phyloP scores from a whole-genome alignment of 2,797 vertebrate species.

The Lates japonicus region DNA sequence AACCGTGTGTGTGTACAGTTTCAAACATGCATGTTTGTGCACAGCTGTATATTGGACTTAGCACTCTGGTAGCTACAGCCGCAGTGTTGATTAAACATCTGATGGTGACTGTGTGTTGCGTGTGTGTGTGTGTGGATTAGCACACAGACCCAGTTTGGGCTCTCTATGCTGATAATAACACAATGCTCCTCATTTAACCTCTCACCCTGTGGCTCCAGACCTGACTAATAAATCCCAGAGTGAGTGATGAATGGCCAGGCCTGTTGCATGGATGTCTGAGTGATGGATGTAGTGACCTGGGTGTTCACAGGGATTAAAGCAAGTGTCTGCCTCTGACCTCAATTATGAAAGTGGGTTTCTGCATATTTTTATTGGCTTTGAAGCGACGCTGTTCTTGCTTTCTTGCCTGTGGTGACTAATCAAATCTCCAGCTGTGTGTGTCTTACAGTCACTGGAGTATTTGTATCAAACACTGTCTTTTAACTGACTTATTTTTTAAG shows the following conservation, averaged over 20 bases:
- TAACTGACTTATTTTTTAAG: conserved; percentile 20
- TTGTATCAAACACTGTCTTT: conserved; percentile 31
- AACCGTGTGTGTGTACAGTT: conserved; percentile 17
- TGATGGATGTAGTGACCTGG: conserved; percentile 69
- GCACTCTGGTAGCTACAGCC: conserved; percentile 37
- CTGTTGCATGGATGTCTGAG: conserved; percentile 61
- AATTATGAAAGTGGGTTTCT: conserved; percentile 71
- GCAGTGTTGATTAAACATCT: conserved; percentile 62
- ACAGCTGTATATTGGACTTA: conserved; percentile 55
- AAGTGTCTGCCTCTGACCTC: conserved; percentile 66
- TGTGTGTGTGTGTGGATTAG: conserved; percentile 45
- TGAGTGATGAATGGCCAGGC: conserved; percentile 71
- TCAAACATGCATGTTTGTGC: conserved; percentile 48
- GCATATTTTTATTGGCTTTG: conserved; percentile 62
- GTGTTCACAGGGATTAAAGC: conserved; percentile 67
- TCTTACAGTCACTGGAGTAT: not conserved
- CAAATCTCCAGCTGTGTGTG: conserved; percentile 28
- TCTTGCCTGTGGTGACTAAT: conserved; percentile 40
- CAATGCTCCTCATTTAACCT: conserved; percentile 78
- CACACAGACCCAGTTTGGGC: conserved; percentile 57
- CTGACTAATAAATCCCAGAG: conserved; percentile 79
- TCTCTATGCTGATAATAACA: conserved; percentile 68
- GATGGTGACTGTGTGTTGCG: conserved; percentile 16
- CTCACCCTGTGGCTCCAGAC: conserved; percentile 65
- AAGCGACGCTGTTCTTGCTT: conserved; percentile 12